A percentile compares a stretch with the other conserved stretches of the same genome.
Conservation (phyloP, 1,140 invertebrate genomes). For the Eurosta solidaginis region DNA sequence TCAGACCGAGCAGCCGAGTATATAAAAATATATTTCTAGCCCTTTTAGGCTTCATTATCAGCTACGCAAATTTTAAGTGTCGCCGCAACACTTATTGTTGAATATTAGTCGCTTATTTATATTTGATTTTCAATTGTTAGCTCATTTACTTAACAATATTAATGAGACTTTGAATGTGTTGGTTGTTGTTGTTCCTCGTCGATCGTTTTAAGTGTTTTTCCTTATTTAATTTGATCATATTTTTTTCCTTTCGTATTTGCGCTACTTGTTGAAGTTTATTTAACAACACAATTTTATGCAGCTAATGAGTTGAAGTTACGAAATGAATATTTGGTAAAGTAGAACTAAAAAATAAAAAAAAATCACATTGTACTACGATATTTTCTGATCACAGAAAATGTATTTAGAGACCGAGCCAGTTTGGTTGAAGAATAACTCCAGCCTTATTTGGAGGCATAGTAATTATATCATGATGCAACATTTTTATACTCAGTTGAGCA, state of each 20-base stretch:
- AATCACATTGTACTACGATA: neutral
- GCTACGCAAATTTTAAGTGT: slow-evolving; percentile 1
- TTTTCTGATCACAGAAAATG: too few relatives aligned
- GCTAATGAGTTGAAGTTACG: slow-evolving; percentile 1
- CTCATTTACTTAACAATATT: slow-evolving; percentile 2
- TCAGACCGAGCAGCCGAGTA: too few relatives aligned
- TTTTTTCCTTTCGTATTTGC: neutral
- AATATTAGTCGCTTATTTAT: too few relatives aligned
- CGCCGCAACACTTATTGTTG: neutral
- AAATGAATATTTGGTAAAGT: neutral
- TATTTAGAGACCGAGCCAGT: neutral
- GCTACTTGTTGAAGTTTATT: slow-evolving; percentile 7
- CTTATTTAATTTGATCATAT: neutral
- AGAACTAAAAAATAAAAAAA: neutral
- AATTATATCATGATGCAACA: too few relatives aligned
- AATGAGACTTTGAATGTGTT: neutral
- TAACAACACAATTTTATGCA: neutral
- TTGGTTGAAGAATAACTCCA: neutral
- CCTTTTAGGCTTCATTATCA: neutral
- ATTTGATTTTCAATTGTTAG: slow-evolving; percentile 1
- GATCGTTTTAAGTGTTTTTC: neutral
- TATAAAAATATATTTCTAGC: too few relatives aligned
- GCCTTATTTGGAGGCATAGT: too few relatives aligned
- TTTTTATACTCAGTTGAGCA: too few relatives aligned
- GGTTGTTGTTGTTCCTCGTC: neutral